Percentiles rank a stretch among this genome's conserved stretches.
phyloP scores from a whole-genome alignment of 2,888 invertebrate species.

The Noctua janthina region DNA sequence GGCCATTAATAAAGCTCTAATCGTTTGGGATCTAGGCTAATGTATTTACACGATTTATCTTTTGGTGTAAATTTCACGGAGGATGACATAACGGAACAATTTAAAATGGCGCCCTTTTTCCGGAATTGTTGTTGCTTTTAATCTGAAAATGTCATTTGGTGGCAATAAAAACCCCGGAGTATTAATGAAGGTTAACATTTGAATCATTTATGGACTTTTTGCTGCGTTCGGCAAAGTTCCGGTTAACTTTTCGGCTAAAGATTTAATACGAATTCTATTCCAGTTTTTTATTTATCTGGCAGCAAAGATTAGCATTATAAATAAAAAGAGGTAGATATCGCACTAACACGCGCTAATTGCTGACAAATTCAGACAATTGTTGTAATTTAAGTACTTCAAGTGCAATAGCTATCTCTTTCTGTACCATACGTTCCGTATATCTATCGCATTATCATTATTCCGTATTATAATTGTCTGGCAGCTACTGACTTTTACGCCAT shows the following conservation, averaged over 20 bases:
- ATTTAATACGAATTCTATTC: background rate
- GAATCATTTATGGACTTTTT: constrained; percentile 3
- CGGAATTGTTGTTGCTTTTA: constrained; percentile 26
- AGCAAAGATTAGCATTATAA: too few species aligned
- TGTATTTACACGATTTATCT: constrained; percentile 61
- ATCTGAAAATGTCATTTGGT: constrained; percentile 25
- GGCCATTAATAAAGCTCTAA: constrained; percentile 47
- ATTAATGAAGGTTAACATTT: constrained; percentile 15
- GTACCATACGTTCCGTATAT: too few species aligned
- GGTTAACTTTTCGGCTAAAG: background rate
- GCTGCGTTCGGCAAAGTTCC: background rate
- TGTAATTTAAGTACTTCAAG: too few species aligned
- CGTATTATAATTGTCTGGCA: too few species aligned
- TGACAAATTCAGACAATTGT: too few species aligned
- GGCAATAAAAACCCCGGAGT: constrained; percentile 5
- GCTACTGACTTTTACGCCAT: background rate
- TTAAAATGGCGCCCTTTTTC: constrained; percentile 28
- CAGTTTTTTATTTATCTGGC: background rate
- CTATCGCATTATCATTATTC: too few species aligned
- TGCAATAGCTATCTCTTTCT: too few species aligned
- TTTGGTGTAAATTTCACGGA: constrained; percentile 41
- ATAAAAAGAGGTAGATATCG: too few species aligned
- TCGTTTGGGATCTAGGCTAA: constrained; percentile 48
- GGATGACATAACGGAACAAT: constrained; percentile 38
- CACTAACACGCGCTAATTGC: too few species aligned